A percentile compares a stretch with the other conserved stretches of the same genome.
phyloP scores from a whole-genome alignment of 2,113 vertebrate genomes.

The Nanger granti region DNA sequence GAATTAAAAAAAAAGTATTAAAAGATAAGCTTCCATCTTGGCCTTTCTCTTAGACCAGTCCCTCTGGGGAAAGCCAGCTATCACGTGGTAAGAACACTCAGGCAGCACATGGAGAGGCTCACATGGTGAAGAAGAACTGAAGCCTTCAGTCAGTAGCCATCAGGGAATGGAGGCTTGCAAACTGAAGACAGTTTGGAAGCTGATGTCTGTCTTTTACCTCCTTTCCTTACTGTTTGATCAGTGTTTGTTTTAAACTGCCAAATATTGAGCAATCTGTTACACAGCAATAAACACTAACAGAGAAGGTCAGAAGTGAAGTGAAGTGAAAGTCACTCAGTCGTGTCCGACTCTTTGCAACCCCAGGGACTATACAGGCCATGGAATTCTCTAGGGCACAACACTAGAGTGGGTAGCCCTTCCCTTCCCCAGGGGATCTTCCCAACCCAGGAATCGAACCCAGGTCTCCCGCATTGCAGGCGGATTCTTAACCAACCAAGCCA shows the following conservation, averaged over 20 bases:
- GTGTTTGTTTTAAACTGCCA: background rate
- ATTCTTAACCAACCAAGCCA: background rate
- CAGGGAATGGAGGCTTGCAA: background rate
- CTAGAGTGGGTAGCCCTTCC: background rate
- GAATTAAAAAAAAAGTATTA: background rate
- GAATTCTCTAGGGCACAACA: background rate
- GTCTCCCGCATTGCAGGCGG: background rate
- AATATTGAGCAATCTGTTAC: background rate
- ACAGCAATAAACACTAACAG: background rate
- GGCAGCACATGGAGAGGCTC: background rate
- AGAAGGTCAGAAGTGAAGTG: background rate
- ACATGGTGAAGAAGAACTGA: background rate
- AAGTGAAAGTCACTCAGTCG: background rate
- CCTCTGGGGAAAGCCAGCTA: background rate
- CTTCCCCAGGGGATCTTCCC: background rate
- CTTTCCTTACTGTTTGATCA: background rate
- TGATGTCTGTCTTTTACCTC: background rate
- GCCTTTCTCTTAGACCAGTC: background rate
- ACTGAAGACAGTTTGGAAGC: background rate
- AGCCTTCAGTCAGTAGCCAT: background rate
- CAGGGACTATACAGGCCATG: background rate
- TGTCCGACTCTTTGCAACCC: background rate
- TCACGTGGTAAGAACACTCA: background rate
- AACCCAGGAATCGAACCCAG: background rate
- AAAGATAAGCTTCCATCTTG: background rate